phyloP scores from a whole-genome alignment of 2,888 invertebrate genomes.

The Callinectes sapidus region DNA sequence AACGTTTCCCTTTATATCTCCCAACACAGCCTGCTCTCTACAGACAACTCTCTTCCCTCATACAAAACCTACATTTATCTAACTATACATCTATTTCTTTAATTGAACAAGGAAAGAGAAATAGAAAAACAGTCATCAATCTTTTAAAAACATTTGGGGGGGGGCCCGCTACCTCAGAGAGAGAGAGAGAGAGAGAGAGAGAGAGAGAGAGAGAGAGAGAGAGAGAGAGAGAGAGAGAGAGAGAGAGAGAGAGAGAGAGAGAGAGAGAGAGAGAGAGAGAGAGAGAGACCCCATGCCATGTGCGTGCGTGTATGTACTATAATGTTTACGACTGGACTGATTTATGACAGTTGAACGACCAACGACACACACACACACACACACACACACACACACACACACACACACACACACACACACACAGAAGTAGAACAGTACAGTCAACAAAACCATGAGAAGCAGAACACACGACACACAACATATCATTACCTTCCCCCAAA shows the following conservation, averaged over 20 bases:
- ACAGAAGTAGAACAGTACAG: not conserved
- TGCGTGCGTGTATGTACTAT: conserved; percentile 11
- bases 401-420: not conserved
- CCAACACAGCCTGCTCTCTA: too few relatives aligned
- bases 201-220: too few relatives aligned
- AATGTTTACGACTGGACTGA: conserved; percentile 17
- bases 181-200: too few relatives aligned
- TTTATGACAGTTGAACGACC: not conserved
- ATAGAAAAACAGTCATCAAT: too few relatives aligned
- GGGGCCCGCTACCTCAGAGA: too few relatives aligned
- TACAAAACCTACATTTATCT: too few relatives aligned
- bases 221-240: conserved; percentile 16
- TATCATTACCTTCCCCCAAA: not conserved
- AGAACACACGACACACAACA: not conserved
- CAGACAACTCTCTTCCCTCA: too few relatives aligned
- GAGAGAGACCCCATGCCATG: not conserved
- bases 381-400: conserved; percentile 34
- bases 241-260: conserved; percentile 7
- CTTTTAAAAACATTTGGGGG: too few relatives aligned
- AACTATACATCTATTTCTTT: too few relatives aligned
- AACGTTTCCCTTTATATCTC: too few relatives aligned
- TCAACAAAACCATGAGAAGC: not conserved
- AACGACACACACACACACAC: conserved; percentile 13
- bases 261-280: conserved; percentile 1
- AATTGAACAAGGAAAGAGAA: too few relatives aligned